Conservation (phyloP, 2,888 invertebrate species). For the Drosophila subsilvestris region DNA sequence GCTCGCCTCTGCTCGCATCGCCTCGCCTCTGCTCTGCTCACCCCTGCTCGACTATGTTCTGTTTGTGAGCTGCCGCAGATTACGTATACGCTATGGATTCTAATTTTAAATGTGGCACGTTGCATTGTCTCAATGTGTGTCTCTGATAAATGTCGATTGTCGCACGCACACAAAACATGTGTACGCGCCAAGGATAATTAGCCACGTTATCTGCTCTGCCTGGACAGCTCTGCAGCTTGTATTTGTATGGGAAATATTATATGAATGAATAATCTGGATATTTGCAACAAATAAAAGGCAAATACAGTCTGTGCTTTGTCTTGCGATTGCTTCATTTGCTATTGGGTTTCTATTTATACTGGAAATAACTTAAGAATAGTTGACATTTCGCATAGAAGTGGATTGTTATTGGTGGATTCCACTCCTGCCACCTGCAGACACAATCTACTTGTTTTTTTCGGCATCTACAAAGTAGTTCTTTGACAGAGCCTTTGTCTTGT, state of each 20-base stretch:
- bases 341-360: background rate
- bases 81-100: conserved; percentile 36
- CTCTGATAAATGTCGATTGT: background rate
- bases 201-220: background rate
- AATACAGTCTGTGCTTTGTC: too few species aligned
- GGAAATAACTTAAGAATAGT: background rate
- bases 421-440: background rate
- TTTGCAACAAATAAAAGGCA: background rate
- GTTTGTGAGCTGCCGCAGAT: conserved; percentile 38
- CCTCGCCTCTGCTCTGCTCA: background rate
- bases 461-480: too few species aligned
- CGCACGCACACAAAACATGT: conserved; percentile 46
- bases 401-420: too few species aligned
- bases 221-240: background rate
- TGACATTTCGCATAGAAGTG: background rate
- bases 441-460: background rate
- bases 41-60: conserved; percentile 1
- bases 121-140: conserved; percentile 27
- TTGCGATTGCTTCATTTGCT: background rate
- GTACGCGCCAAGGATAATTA: conserved; percentile 23
- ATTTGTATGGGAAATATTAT: background rate
- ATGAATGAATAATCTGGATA: background rate
- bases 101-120: conserved; percentile 47
- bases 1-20: background rate
- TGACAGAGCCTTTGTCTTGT: too few species aligned